A percentile compares a stretch with the other conserved stretches of the same genome.
phyloP scores from a whole-genome alignment of 2,888 invertebrate species.

The Galerucella nymphaeae region DNA sequence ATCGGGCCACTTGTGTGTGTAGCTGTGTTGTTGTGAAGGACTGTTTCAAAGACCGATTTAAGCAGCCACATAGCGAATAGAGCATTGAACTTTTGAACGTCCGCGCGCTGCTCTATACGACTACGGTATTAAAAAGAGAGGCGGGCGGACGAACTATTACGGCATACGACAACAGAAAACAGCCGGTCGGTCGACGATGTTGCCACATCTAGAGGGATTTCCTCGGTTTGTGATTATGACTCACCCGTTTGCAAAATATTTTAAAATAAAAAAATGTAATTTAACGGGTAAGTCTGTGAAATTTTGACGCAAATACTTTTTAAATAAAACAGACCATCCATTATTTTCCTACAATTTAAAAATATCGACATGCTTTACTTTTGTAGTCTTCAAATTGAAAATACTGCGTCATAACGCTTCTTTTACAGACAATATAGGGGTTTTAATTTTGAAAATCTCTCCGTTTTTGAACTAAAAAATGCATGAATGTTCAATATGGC shows the following conservation, averaged over 20 bases:
- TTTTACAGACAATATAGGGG: too few relatives aligned
- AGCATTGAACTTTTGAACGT: conserved; percentile 57
- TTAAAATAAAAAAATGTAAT: too few relatives aligned
- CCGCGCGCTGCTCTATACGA: conserved; percentile 39
- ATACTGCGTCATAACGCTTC: too few relatives aligned
- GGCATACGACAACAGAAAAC: conserved; percentile 48
- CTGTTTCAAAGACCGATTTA: conserved; percentile 54
- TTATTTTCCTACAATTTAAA: too few relatives aligned
- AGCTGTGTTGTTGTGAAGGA: conserved; percentile 48
- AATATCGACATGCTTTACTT: too few relatives aligned
- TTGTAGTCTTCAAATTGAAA: too few relatives aligned
- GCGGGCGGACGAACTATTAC: conserved; percentile 47
- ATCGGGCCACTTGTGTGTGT: conserved; percentile 53
- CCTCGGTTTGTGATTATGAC: conserved; percentile 29
- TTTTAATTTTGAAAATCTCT: too few relatives aligned
- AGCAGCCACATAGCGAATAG: conserved; percentile 60
- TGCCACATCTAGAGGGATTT: conserved; percentile 39
- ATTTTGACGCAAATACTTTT: too few relatives aligned
- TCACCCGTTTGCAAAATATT: background rate
- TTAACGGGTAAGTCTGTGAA: too few relatives aligned
- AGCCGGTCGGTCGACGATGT: conserved; percentile 48
- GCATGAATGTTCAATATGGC: background rate
- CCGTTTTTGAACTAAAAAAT: too few relatives aligned
- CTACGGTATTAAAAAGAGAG: conserved; percentile 40
- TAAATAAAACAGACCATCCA: too few relatives aligned